Evolutionary conservation across 2,797 vertebrate species (phyloP).

Genomic region (Lemur catta): DNA sequence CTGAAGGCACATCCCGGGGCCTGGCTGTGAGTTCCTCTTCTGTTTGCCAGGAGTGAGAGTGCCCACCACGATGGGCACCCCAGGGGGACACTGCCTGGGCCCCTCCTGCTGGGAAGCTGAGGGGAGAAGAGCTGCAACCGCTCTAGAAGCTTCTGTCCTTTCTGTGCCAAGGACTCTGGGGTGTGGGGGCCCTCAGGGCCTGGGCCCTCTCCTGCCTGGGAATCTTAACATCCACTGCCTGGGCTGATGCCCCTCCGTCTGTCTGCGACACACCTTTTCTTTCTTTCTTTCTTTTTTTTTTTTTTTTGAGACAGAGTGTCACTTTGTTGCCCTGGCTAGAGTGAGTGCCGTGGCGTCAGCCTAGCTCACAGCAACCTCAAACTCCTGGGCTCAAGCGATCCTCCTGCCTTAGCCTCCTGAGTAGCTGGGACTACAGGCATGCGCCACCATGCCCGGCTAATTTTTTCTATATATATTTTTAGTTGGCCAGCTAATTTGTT

Average conservation of each 20-base stretch:
- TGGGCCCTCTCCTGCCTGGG: neutral
- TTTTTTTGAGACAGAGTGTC: too few species aligned
- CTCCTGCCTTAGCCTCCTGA: too few species aligned
- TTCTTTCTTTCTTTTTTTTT: too few species aligned
- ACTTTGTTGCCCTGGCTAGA: too few species aligned
- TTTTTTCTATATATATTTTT: too few species aligned
- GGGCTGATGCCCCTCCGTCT: neutral
- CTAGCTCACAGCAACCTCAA: too few species aligned
- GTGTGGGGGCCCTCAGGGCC: fast-evolving
- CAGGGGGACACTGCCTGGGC: neutral
- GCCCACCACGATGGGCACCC: fast-evolving
- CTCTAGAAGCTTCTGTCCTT: neutral
- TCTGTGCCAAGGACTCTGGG: neutral
- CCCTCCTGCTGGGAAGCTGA: fast-evolving
- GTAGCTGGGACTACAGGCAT: too few species aligned
- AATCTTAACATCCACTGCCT: neutral
- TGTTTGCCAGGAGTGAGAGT: neutral
- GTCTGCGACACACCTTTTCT: neutral
- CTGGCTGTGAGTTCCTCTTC: neutral
- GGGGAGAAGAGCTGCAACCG: neutral
- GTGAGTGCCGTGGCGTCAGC: too few species aligned
- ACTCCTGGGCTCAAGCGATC: too few species aligned
- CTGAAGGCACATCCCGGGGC: neutral
- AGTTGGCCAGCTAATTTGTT: too few species aligned
- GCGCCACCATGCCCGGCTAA: too few species aligned